phyloP scores from a whole-genome alignment of 2,888 invertebrate genomes.

The Drosophila neutralis region DNA sequence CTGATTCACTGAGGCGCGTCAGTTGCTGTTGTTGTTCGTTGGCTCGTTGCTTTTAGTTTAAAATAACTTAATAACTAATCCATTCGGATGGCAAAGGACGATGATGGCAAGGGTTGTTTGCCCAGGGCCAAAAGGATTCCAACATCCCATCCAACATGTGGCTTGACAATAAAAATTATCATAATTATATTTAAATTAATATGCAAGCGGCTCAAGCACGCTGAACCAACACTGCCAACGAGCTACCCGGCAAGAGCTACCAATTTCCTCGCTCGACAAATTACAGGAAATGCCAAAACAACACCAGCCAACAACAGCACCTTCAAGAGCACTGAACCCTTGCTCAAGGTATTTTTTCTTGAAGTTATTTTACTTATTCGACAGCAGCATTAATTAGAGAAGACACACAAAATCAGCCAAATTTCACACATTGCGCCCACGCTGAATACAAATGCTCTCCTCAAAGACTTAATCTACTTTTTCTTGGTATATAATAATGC shows the following conservation, averaged over 20 bases:
- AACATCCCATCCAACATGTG: constrained; percentile 61
- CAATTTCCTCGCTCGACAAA: constrained; percentile 73
- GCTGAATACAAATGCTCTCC: constrained; percentile 7
- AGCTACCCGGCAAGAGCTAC: constrained; percentile 37
- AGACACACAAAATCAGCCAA: constrained; percentile 4
- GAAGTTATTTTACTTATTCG: constrained; percentile 21
- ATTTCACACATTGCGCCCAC: constrained; percentile 49
- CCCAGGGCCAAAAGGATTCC: constrained; percentile 44
- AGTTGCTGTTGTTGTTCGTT: constrained; percentile 47
- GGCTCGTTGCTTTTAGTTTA: constrained; percentile 63
- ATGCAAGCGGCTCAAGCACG: constrained; percentile 56
- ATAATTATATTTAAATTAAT: constrained; percentile 80
- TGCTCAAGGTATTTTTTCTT: constrained; percentile 13
- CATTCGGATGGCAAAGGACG: constrained; percentile 61
- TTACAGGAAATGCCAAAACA: constrained; percentile 73
- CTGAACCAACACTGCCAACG: constrained; percentile 15
- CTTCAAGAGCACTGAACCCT: constrained; percentile 31
- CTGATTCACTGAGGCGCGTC: constrained; percentile 55
- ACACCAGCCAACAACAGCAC: constrained; percentile 27
- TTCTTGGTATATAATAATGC: background rate
- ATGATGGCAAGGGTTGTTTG: constrained; percentile 51
- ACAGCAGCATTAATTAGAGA: constrained; percentile 47
- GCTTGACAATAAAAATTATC: constrained; percentile 79
- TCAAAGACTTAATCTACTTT: constrained; percentile 6
- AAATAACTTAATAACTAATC: constrained; percentile 80